A percentile compares a stretch with the other conserved stretches of the same genome.
Conservation (phyloP, 2,113 vertebrate genomes). For the Salvelinus namaycush region DNA sequence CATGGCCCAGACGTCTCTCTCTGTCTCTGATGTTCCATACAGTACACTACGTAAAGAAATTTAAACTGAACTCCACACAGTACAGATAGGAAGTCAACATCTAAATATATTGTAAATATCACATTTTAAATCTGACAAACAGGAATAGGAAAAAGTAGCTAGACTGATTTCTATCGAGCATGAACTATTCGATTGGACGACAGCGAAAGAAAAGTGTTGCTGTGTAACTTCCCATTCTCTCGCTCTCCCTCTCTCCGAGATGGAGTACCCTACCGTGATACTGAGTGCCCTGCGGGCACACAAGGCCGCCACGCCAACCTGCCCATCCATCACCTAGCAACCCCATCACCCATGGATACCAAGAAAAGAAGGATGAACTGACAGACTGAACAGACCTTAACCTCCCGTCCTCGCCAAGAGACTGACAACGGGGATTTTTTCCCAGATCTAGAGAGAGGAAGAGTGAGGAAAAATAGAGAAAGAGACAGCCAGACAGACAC, state of each 20-base stretch:
- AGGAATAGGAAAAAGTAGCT: too few species aligned
- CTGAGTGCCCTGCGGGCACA: slow-evolving; percentile 29
- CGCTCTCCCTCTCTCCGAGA: slow-evolving; percentile 1
- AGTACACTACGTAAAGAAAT: too few species aligned
- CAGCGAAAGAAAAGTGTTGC: too few species aligned
- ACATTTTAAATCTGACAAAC: too few species aligned
- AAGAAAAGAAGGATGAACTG: slow-evolving; percentile 35
- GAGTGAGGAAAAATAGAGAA: background rate
- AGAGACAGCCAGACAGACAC: background rate
- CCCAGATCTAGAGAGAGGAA: slow-evolving; percentile 2
- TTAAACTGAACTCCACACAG: too few species aligned
- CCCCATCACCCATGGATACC: slow-evolving; percentile 58
- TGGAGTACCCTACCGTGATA: too few species aligned
- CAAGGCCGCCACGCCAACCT: slow-evolving; percentile 50
- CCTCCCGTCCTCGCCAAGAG: slow-evolving; percentile 44
- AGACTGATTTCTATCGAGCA: too few species aligned
- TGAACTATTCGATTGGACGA: too few species aligned
- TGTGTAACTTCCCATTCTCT: background rate
- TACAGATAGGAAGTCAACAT: too few species aligned
- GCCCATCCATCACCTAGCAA: slow-evolving; percentile 54
- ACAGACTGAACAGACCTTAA: slow-evolving; percentile 37
- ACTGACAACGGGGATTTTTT: slow-evolving; percentile 34
- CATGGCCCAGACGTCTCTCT: slow-evolving; percentile 29
- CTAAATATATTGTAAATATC: too few species aligned
- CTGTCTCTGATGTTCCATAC: background rate